These are phyloP conservation scores for Chionodraco myersi DNA, from an alignment of 2,113 vertebrate genomes.

Conservation along the genomic window DNA sequence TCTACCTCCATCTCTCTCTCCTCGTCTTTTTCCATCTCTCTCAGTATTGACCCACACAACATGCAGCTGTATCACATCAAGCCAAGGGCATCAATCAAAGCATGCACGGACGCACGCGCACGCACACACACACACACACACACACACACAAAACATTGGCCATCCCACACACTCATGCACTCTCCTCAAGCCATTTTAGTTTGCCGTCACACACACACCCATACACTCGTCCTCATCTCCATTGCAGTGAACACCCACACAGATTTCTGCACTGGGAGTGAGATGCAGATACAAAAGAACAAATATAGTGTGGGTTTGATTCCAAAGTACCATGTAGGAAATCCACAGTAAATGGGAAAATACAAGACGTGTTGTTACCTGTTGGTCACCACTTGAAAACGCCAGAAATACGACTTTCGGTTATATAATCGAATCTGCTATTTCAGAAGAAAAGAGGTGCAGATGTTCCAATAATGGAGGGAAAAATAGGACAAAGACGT, in stretches of 20 bases:
- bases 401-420: conserved; percentile 34
- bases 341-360: conserved; percentile 31
- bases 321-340: conserved; percentile 47
- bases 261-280: conserved; percentile 51
- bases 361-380: conserved; percentile 33
- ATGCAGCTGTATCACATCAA: conserved; percentile 66
- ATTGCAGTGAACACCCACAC: conserved; percentile 69
- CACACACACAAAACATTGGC: conserved; percentile 12
- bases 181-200: conserved; percentile 64
- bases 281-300: conserved; percentile 68
- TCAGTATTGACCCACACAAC: conserved; percentile 62
- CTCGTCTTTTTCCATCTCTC: conserved; percentile 4
- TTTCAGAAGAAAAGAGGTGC: conserved; percentile 26
- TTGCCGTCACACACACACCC: conserved; percentile 29
- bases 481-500: background rate
- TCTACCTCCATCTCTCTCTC: conserved; percentile 37
- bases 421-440: conserved; percentile 62
- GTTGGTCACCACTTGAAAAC: conserved; percentile 53
- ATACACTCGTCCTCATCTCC: conserved; percentile 60
- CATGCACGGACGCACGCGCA: conserved; percentile 7
- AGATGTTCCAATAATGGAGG: background rate
- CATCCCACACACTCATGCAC: conserved; percentile 71
- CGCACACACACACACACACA: background rate
- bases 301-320: conserved; percentile 51
- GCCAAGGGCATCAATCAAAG: conserved; percentile 71